Evolutionary conservation across 2,113 vertebrate genomes (phyloP).

Genomic region (Cebus imitator): DNA sequence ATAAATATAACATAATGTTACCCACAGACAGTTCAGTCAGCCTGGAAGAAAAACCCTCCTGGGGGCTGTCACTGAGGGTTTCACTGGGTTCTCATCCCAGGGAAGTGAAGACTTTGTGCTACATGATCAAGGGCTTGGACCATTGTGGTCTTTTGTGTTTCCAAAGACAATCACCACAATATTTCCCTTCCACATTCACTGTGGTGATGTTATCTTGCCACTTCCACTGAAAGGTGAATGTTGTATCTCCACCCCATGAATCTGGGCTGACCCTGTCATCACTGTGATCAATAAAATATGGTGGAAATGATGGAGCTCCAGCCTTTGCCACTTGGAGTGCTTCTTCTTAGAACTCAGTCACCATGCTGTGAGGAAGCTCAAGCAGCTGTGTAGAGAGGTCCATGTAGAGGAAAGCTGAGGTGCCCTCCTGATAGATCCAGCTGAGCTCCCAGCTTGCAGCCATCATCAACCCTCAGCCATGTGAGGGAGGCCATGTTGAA

Average conservation of each 20-base stretch:
- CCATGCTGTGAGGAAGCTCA: background rate
- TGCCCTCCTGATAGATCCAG: rapidly evolving
- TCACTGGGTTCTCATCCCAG: background rate
- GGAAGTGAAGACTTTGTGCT: background rate
- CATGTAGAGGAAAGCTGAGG: rapidly evolving
- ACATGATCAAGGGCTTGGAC: background rate
- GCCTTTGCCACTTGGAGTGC: background rate
- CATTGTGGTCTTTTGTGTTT: background rate
- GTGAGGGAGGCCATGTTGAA: rapidly evolving
- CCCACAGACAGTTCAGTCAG: background rate
- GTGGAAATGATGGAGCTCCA: background rate
- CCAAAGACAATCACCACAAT: background rate
- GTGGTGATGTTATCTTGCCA: background rate
- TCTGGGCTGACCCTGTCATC: background rate
- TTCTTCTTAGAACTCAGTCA: too few species aligned
- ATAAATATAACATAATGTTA: background rate
- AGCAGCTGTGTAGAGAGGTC: rapidly evolving
- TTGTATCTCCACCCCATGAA: background rate
- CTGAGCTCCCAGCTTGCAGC: background rate
- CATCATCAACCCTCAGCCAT: rapidly evolving
- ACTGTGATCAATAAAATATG: background rate
- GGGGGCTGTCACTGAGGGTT: background rate
- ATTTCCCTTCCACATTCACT: rapidly evolving
- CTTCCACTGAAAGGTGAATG: background rate
- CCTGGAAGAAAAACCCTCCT: background rate